phyloP scores from a whole-genome alignment of 2,888 invertebrate species.

The Micoletzkya japonica region DNA sequence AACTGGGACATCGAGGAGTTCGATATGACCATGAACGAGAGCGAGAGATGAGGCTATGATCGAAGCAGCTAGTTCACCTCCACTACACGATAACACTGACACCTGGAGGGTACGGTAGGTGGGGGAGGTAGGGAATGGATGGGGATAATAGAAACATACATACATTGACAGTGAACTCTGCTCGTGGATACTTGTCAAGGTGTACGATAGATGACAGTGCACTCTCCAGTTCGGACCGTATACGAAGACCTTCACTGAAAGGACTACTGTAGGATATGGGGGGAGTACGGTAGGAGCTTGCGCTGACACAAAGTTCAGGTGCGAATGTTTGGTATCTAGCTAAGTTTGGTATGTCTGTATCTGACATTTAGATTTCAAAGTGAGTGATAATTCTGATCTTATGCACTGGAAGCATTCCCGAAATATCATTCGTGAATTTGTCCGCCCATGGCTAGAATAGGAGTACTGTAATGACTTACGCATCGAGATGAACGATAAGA shows the following conservation, averaged over 20 bases:
- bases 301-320: not conserved
- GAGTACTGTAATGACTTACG: not conserved
- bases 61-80: conserved; percentile 40
- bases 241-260: conserved; percentile 11
- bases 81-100: conserved; percentile 41
- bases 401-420: too few species aligned
- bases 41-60: conserved; percentile 39
- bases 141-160: not conserved
- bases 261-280: not conserved
- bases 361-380: too few species aligned
- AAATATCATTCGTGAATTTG: not conserved
- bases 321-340: too few species aligned
- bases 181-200: conserved; percentile 41
- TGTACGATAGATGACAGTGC: conserved; percentile 38
- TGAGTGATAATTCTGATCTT: too few species aligned
- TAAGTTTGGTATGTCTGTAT: too few species aligned
- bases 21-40: conserved; percentile 36
- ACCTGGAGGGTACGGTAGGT: conserved; percentile 28
- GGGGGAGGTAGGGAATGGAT: not conserved
- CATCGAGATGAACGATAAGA: conserved; percentile 6
- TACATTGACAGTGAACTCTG: conserved; percentile 40
- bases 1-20: conserved; percentile 21
- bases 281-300: not conserved
- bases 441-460: not conserved
- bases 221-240: conserved; percentile 38